Evolutionary conservation across 2,888 invertebrate genomes (phyloP), one percentile per base, ranked within the genome.

Genomic region (Reticulitermes lucifugus): DNA sequence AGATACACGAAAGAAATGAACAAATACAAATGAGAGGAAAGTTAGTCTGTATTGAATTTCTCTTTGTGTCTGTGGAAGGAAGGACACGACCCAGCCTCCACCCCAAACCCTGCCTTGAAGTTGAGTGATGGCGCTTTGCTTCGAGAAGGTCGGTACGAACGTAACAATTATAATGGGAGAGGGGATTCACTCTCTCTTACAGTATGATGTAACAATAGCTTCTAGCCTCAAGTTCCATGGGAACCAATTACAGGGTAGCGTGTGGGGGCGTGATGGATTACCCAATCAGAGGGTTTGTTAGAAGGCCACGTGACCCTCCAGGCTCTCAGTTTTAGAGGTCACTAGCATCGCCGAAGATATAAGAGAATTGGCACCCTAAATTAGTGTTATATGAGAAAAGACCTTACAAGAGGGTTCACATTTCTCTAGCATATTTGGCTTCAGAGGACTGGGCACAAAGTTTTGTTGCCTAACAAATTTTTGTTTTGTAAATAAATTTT

Each of bases 181-280:
- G 77, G 51, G 83, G 21, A n/a, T 14, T 55, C 59, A 18, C 25
- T 55, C 46, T 83, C 71, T 43, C 46, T 81, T 81, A 6, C 81
- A 59, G 71, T 65, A 41, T 84, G 84, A 84, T 71, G 85, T 85
- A 85, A 85, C 86, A 85, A 85, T 84, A 84, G 84, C 83, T 84
- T 79, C 84, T 84, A 84, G 79, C 65, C 80, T 55, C 59, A 79
- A 83, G 86, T 85, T 87, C 85, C 87, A 86, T 87, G 87, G 86
- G 87, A 87, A 86, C 86, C 87, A 87, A 87, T 87, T 87, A 87
- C 87, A 83, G 79, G 84, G 71, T 71, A 51, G 60, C 84, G 84
- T 51, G 86, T 84, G 87, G 84, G 87, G 86, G 84, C 81, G 87
- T 87, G 87, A 87, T 87, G 87, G 87, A 87, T 87, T 87, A 83